Percentiles rank a stretch among this genome's conserved stretches.
Conservation (phyloP, 2,113 vertebrate species). For the Poeciliopsis retropinna region DNA sequence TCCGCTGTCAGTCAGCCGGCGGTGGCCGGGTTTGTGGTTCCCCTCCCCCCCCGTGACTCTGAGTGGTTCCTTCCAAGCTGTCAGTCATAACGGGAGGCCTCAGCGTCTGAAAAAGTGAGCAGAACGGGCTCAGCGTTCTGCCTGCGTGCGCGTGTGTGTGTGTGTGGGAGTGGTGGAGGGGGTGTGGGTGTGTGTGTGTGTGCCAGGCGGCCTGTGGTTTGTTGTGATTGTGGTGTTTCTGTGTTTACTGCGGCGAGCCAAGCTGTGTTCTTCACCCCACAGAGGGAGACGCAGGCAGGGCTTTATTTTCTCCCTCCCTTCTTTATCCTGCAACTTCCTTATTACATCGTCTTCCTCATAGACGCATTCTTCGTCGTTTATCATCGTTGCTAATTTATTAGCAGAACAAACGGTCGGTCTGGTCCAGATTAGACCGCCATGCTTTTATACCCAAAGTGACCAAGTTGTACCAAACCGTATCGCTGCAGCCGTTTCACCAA, state of each 20-base stretch:
- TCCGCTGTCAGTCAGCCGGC: conserved; percentile 56
- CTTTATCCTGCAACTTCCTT: conserved; percentile 32
- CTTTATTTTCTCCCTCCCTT: conserved; percentile 20
- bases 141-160: conserved; percentile 28
- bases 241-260: conserved; percentile 66
- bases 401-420: too few species aligned
- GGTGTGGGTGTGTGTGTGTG: conserved; percentile 27
- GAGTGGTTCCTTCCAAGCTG: conserved; percentile 60
- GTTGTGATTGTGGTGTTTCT: conserved; percentile 66
- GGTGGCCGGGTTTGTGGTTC: conserved; percentile 40
- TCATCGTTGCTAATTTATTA: background rate
- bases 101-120: conserved; percentile 1
- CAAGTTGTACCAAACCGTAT: too few species aligned
- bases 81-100: conserved; percentile 54
- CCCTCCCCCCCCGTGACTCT: conserved; percentile 28
- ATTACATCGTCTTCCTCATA: conserved; percentile 5
- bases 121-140: background rate
- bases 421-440: too few species aligned
- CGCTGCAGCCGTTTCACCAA: too few species aligned
- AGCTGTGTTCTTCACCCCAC: conserved; percentile 58
- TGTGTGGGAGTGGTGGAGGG: conserved; percentile 28
- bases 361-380: background rate
- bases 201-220: conserved; percentile 69
- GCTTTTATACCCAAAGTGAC: too few species aligned
- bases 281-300: conserved; percentile 13